phyloP scores from a whole-genome alignment of 1,140 invertebrate species.

The Dryas iulia region DNA sequence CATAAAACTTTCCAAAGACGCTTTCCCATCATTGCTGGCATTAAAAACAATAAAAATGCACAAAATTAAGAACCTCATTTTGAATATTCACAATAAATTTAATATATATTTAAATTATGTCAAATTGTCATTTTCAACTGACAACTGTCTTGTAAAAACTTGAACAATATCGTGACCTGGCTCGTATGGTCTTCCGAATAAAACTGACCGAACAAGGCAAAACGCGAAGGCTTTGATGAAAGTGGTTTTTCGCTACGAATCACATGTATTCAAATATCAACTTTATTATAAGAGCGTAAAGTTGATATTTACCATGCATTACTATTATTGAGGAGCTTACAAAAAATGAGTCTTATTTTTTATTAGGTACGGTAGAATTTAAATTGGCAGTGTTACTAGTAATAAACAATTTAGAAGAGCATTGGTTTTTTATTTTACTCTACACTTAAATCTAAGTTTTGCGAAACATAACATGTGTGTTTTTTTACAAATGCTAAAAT shows the following conservation, averaged over 20 bases:
- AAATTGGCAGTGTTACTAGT: background rate
- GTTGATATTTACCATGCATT: background rate
- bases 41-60: constrained; percentile 58
- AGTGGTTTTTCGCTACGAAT: background rate
- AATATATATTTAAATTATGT: background rate
- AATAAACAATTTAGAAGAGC: background rate
- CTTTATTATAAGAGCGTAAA: background rate
- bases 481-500: background rate
- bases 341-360: background rate
- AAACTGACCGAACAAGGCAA: constrained; percentile 11
- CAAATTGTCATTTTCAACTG: background rate
- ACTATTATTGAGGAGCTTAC: background rate
- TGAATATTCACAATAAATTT: constrained; percentile 9
- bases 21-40: constrained; percentile 64
- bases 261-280: background rate
- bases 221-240: background rate
- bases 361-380: background rate
- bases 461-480: background rate
- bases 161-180: background rate
- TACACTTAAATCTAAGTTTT: background rate
- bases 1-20: constrained; percentile 60
- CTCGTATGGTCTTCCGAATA: background rate
- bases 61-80: constrained; percentile 64
- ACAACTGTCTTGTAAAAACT: background rate
- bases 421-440: background rate